These are phyloP conservation scores for Entomobrya multifasciata DNA, from an alignment of 2,888 invertebrate species.

Conservation along the genomic window DNA sequence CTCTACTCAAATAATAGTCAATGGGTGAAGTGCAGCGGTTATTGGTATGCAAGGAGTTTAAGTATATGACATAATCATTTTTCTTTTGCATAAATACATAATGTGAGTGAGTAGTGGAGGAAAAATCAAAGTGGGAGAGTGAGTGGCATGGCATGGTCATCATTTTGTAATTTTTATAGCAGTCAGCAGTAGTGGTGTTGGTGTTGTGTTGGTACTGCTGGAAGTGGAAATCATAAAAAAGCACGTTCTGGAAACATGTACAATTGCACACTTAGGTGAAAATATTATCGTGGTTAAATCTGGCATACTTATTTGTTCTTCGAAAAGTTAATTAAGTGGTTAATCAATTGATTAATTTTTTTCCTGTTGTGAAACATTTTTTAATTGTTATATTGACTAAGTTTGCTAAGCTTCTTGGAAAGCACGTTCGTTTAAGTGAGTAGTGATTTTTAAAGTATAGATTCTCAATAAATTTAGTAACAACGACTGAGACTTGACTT, in stretches of 20 bases:
- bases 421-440: too few species aligned
- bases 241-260: constrained; percentile 23
- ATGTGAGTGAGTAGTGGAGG: not conserved
- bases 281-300: not conserved
- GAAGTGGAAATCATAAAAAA: not conserved
- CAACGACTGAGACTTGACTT: too few species aligned
- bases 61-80: not conserved
- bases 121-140: not conserved
- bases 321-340: not conserved
- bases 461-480: too few species aligned
- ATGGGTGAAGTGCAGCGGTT: too few species aligned
- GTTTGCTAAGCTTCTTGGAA: too few species aligned
- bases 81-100: not conserved
- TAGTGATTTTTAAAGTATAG: too few species aligned
- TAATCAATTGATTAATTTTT: too few species aligned
- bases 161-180: too few species aligned
- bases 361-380: too few species aligned
- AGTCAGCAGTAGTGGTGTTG: not conserved
- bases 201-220: not conserved
- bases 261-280: not conserved
- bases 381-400: not conserved
- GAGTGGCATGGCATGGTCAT: not conserved
- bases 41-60: too few species aligned
- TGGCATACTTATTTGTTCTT: not conserved
- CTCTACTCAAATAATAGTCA: too few species aligned